Evolutionary conservation across 2,113 vertebrate species (phyloP).

Genomic region (Tonatia bakeri): DNA sequence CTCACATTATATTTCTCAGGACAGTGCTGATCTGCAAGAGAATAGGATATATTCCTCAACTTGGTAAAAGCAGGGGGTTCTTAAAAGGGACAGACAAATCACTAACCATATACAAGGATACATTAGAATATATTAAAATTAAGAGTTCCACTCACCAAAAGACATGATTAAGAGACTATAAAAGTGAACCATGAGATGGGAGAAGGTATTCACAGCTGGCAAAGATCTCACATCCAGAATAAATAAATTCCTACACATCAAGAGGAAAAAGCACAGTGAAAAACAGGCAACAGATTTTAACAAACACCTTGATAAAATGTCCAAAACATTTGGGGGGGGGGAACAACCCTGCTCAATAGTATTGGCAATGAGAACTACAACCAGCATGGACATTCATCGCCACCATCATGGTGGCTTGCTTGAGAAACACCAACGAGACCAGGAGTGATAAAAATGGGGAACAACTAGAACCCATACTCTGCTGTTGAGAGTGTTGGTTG

Average conservation of each 20-base stretch:
- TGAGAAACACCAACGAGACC: background rate
- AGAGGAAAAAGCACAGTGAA: background rate
- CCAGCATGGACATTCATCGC: background rate
- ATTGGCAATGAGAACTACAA: background rate
- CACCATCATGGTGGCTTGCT: background rate
- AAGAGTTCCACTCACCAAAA: background rate
- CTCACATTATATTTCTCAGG: background rate
- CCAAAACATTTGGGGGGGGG: background rate
- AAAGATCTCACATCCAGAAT: background rate
- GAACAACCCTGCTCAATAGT: background rate
- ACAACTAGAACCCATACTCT: background rate
- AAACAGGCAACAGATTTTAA: background rate
- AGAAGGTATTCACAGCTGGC: background rate
- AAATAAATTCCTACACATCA: background rate
- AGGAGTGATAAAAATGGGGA: background rate
- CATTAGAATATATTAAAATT: background rate
- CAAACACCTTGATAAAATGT: background rate
- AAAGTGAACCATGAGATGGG: background rate
- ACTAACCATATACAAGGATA: background rate
- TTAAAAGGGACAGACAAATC: background rate
- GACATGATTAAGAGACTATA: background rate
- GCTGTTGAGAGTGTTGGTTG: no score
- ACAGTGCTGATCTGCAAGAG: background rate
- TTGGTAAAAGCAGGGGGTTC: background rate
- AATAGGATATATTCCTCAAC: background rate